Evolutionary conservation across 2,113 vertebrate species (phyloP).

Genomic region (Dasyurus viverrinus): DNA sequence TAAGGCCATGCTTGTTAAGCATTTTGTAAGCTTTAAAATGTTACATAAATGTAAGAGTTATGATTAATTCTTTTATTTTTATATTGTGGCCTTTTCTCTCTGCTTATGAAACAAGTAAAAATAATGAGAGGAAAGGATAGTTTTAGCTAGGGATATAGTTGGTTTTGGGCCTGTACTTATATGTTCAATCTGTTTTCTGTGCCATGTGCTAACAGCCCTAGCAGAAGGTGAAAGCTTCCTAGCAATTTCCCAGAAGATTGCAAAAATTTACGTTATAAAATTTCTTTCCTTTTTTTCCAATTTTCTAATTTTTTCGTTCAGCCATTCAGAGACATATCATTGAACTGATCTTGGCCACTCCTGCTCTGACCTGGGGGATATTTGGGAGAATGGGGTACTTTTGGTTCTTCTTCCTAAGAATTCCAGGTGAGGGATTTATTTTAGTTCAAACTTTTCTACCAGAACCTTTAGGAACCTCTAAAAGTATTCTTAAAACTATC

Average conservation of each 20-base stretch:
- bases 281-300: conserved; percentile 4
- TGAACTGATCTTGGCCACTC: neutral
- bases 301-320: conserved; percentile 36
- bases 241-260: conserved; percentile 48
- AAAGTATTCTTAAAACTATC: neutral
- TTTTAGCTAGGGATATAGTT: conserved; percentile 39
- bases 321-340: neutral
- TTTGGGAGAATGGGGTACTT: neutral
- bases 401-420: neutral
- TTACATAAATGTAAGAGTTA: neutral
- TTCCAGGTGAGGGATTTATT: neutral
- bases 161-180: conserved; percentile 33
- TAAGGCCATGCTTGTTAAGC: neutral
- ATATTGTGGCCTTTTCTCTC: conserved; percentile 55
- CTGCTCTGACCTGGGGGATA: neutral
- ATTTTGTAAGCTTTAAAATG: neutral
- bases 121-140: conserved; percentile 38
- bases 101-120: conserved; percentile 33
- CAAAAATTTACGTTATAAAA: conserved; percentile 31
- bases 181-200: conserved; percentile 16
- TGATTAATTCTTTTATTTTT: conserved; percentile 31
- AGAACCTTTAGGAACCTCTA: neutral
- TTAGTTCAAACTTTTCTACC: neutral
- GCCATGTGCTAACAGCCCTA: conserved; percentile 27
- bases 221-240: conserved; percentile 53